Percentiles rank a stretch among this genome's conserved stretches.
Conservation (phyloP, 2,797 vertebrate species). For the Setipinna tenuifilis region DNA sequence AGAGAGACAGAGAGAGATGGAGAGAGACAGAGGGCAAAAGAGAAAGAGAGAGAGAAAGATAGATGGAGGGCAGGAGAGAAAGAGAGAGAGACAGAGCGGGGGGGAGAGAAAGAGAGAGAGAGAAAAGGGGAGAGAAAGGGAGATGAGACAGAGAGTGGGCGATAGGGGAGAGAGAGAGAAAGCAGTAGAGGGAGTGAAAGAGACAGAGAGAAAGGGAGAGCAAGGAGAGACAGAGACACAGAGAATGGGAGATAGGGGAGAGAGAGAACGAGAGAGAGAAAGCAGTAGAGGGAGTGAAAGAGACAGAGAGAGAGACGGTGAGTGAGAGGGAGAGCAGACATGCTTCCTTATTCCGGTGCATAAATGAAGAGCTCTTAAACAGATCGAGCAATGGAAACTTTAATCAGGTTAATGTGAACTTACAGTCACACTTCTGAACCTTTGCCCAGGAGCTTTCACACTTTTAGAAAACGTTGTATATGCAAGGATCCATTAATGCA, state of each 20-base stretch:
- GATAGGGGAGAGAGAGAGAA: too few species aligned
- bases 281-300: too few species aligned
- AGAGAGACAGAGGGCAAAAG: background rate
- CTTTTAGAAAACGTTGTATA: background rate
- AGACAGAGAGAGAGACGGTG: too few species aligned
- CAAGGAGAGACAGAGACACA: background rate
- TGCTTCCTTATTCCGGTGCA: too few species aligned
- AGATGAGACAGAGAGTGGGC: too few species aligned
- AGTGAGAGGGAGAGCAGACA: too few species aligned
- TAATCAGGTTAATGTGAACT: conserved; percentile 19
- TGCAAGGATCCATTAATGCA: background rate
- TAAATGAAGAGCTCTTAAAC: too few species aligned
- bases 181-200: too few species aligned
- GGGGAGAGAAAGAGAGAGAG: too few species aligned
- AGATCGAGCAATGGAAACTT: background rate
- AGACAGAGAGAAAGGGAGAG: background rate
- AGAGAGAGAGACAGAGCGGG: too few species aligned
- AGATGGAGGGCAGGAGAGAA: background rate
- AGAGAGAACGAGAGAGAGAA: too few species aligned
- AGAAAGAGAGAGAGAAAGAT: background rate
- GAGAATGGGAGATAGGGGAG: background rate
- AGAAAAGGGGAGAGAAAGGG: background rate
- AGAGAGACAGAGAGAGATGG: too few species aligned
- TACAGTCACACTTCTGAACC: background rate
- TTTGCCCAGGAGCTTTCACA: background rate